phyloP scores from a whole-genome alignment of 2,797 vertebrate genomes.

The Typhlichthys eigenmanni region DNA sequence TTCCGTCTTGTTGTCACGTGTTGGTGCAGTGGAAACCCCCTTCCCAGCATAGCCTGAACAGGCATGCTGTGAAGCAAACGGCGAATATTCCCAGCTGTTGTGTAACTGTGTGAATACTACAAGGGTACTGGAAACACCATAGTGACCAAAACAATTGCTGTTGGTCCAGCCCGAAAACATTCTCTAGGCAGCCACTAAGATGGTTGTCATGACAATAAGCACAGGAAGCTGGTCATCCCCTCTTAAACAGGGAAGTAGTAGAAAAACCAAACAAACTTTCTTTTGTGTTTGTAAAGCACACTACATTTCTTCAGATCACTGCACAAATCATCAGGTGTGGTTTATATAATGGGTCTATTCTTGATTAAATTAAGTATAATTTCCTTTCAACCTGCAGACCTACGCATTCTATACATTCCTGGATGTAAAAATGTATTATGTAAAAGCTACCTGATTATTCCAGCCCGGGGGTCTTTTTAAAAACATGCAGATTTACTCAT shows the following conservation, averaged over 20 bases:
- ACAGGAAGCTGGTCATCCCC: conserved; percentile 74
- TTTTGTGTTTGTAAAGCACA: conserved; percentile 5
- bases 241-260: conserved; percentile 57
- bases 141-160: conserved; percentile 20
- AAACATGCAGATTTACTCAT: too few relatives aligned
- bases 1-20: conserved; percentile 45
- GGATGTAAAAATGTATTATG: too few relatives aligned
- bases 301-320: not conserved
- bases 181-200: conserved; percentile 33
- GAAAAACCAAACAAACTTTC: conserved; percentile 32
- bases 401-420: too few relatives aligned
- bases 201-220: conserved; percentile 59
- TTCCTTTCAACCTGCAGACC: too few relatives aligned
- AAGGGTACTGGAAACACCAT: conserved; percentile 28
- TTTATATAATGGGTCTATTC: too few relatives aligned
- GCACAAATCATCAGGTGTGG: too few relatives aligned
- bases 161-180: conserved; percentile 28
- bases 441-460: too few relatives aligned
- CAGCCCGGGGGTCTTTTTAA: too few relatives aligned
- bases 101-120: conserved; percentile 50
- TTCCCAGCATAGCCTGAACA: conserved; percentile 65
- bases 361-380: too few relatives aligned
- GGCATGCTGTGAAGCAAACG: conserved; percentile 67
- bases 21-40: conserved; percentile 74
- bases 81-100: conserved; percentile 75